phyloP scores from a whole-genome alignment of 2,113 vertebrate genomes.

The Sinocyclocheilus anshuiensis region DNA sequence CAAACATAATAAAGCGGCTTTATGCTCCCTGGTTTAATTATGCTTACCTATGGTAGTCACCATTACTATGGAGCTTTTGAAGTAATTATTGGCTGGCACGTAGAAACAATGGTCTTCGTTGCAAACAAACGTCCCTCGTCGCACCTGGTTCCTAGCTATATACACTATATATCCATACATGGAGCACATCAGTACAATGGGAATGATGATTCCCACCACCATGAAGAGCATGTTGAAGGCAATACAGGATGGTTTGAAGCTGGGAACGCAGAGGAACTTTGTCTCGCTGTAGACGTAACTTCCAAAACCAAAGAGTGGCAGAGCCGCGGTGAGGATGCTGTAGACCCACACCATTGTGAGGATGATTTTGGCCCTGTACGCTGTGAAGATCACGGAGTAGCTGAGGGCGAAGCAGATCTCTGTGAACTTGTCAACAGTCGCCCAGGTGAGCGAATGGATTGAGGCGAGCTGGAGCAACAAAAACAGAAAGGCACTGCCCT shows the following conservation, averaged over 20 bases:
- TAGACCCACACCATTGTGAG: slow-evolving; percentile 69
- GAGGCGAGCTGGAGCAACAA: slow-evolving; percentile 75
- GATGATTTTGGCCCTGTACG: slow-evolving; percentile 53
- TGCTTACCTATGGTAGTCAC: slow-evolving; percentile 71
- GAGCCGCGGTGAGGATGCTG: slow-evolving; percentile 60
- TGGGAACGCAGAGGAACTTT: slow-evolving; percentile 67
- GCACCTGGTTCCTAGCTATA: slow-evolving; percentile 72
- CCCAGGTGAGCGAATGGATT: slow-evolving; percentile 72
- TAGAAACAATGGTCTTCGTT: slow-evolving; percentile 79
- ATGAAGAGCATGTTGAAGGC: slow-evolving; percentile 66
- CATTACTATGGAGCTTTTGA: slow-evolving; percentile 75
- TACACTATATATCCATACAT: slow-evolving; percentile 72
- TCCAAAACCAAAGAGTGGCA: slow-evolving; percentile 74
- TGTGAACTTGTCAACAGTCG: slow-evolving; percentile 68
- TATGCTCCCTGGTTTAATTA: slow-evolving; percentile 1
- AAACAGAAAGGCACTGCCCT: slow-evolving; percentile 70
- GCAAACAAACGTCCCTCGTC: slow-evolving; percentile 77
- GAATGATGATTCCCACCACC: slow-evolving; percentile 59
- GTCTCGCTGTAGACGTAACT: slow-evolving; percentile 67
- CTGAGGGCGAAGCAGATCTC: slow-evolving; percentile 76
- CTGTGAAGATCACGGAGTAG: slow-evolving; percentile 69
- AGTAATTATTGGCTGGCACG: slow-evolving; percentile 75
- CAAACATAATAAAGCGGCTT: slow-evolving; percentile 29
- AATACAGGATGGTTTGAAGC: slow-evolving; percentile 58
- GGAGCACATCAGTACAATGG: slow-evolving; percentile 66